Evolutionary conservation across 2,888 invertebrate species (phyloP).

Genomic region (Empis stercorea): DNA sequence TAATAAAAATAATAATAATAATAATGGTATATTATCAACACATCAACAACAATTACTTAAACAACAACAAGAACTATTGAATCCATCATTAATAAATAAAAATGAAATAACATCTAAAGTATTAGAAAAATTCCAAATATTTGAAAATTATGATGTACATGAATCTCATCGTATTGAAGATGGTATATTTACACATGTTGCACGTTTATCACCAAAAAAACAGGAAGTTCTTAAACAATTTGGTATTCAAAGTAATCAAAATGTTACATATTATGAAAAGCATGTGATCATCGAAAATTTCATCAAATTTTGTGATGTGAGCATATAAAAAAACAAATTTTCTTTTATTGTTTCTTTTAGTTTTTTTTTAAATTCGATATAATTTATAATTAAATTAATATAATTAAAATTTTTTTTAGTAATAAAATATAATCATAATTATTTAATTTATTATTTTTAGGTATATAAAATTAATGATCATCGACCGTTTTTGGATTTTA

Average conservation of each 20-base stretch:
- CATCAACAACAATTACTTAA: neutral
- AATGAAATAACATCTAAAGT: conserved; percentile 18
- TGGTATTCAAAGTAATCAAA: conserved; percentile 38
- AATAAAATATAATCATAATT: too few relatives aligned
- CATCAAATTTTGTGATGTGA: conserved; percentile 38
- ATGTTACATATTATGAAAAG: conserved; percentile 36
- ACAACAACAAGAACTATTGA: neutral
- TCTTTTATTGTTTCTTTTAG: too few relatives aligned
- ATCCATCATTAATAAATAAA: neutral
- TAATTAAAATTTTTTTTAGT: too few relatives aligned
- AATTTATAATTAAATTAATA: too few relatives aligned
- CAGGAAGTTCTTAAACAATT: conserved; percentile 37
- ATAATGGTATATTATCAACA: neutral
- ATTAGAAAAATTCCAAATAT: conserved; percentile 30
- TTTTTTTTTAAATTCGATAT: too few relatives aligned
- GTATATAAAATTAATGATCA: conserved; percentile 36
- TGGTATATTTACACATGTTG: conserved; percentile 34
- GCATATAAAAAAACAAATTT: conserved; percentile 19
- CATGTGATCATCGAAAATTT: conserved; percentile 37
- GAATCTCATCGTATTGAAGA: conserved; percentile 35
- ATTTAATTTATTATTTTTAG: conserved; percentile 13
- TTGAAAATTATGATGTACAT: conserved; percentile 35
- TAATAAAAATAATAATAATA: too few relatives aligned
- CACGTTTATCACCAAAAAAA: conserved; percentile 34
- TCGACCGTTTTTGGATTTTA: conserved; percentile 37